phyloP scores from a whole-genome alignment of 2,113 vertebrate species.

The Pipa parva region DNA sequence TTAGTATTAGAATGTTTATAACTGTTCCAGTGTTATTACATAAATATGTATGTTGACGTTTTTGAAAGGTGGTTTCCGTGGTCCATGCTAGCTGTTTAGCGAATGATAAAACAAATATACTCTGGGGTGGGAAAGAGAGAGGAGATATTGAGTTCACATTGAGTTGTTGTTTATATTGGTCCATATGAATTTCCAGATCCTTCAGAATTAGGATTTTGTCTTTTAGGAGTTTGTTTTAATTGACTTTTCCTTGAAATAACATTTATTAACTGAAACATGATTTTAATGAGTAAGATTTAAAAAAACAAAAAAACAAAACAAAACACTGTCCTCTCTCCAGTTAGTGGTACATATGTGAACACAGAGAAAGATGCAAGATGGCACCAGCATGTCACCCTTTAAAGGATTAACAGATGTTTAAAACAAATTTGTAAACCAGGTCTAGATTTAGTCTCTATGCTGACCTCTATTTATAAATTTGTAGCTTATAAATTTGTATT shows the following conservation, averaged over 20 bases:
- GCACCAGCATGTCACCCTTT: too few species aligned
- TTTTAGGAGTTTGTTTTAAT: neutral
- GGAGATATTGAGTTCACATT: neutral
- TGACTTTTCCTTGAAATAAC: neutral
- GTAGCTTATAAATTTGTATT: too few species aligned
- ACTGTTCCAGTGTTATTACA: neutral
- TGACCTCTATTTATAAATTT: too few species aligned
- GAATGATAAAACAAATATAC: neutral
- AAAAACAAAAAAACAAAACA: neutral
- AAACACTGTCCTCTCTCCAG: neutral
- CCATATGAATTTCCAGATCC: neutral
- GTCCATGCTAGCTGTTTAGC: neutral
- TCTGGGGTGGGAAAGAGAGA: neutral
- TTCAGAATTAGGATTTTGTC: neutral
- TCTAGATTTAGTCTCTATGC: too few species aligned
- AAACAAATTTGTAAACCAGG: too few species aligned
- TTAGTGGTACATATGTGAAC: too few species aligned
- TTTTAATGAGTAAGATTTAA: neutral
- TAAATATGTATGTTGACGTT: neutral
- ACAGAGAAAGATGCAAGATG: too few species aligned
- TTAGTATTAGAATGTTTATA: neutral
- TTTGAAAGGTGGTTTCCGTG: neutral
- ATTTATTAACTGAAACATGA: neutral
- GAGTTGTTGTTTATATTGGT: neutral
- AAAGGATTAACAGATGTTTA: too few species aligned